Base-by-base conservation (phyloP, 2,797 vertebrate species). In the Micrastur ruficollis region DNA sequence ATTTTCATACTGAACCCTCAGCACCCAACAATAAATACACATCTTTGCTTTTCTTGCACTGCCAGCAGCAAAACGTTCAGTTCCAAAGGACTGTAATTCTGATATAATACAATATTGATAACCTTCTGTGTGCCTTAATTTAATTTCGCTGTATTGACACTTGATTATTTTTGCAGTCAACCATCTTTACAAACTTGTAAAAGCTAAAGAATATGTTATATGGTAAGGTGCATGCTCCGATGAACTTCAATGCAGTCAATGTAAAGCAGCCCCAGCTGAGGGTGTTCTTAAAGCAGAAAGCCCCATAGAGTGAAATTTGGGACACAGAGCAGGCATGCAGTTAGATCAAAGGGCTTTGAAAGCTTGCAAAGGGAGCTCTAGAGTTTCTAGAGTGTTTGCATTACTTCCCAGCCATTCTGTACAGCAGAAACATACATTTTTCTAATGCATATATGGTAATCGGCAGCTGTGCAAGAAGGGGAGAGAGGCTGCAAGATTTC, bases 21-120 rank as follows among this genome's bases (percentile, higher is more conserved):
- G 93, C 88, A 96, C 90, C 92, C 95, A 90, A 98, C 82, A 98
- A 98, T 98, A 98, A 98, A 98, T 98, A 98, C 95, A 97, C 82
- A 95, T 91, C 96, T 97, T 97, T 96, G 92, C 97, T 97, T 97
- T 91, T 98, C 96, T 98, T 98, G 97, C 97, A 97, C 98, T 97
- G 93, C 95, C 96, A 97, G 94, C 98, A 97, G 96, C 97, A 98
- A 98, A 97, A 97, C 79, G 78, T 98, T 98, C 97, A 98, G 97
- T 98, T 98, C 97, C 97, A 95, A 97, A 98, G 88, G 96, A 98
- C 95, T 94, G 96, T 95, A 93, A 86, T 93, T 96, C 84, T 87
- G 90, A 84, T 95, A 95, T 81, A 94, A 96, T 93, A 96, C 90
- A 95, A 92, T 58, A 96, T 87, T 76, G 92, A 93, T 92, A 95